Evolutionary conservation across 2,888 invertebrate genomes (phyloP), one percentile per base, ranked within the genome.

Genomic region (Cephus pygmeus): DNA sequence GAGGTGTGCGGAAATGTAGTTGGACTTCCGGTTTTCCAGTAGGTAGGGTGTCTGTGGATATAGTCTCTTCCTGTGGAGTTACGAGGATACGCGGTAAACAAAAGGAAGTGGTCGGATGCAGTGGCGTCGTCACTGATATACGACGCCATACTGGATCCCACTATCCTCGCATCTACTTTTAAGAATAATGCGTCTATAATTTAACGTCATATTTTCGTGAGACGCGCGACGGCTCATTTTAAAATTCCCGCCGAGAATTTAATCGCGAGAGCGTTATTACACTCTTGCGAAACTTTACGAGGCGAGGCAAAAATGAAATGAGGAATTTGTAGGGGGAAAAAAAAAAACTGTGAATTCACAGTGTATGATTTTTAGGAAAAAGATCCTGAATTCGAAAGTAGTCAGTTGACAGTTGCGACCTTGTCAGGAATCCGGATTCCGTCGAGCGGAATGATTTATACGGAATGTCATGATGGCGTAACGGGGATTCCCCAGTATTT

Each of bases 121-220:
- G 31, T 34, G 34, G 9, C 71, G 33, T 23, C 71, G 31, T 71
- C 71, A 12, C 71, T 71, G 71, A 71, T 71, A 71, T 71, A 71
- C 71, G 71, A 34, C 71, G 33, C 71, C 71, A 34, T 34, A 71
- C 71, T 71, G 34, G 12, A 71, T 34, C 12, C 31, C 71, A 34
- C 31, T 31, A 15, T 31, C 23, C 71, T 76, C 71, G 75, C 76
- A 77, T 79, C 82, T 79, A 77, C 80, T 80, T 76, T 76, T 76
- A 81, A 83, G 85, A 86, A 85, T 88, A 88, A 87, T 87, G 83
- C 82, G 81, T 33, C 81, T 84, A 85, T 88, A 86, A 86, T 83
- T 88, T 86, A 85, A 31, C 71, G 56, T 56, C 23, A 23, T 23
- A 56, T 56, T 56, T 23, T 6, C 23, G 56, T 9, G 4, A 9